Percentiles rank a stretch among this genome's conserved stretches.
Conservation (phyloP, 2,888 invertebrate genomes). For the Sinhomidia bicolor region DNA sequence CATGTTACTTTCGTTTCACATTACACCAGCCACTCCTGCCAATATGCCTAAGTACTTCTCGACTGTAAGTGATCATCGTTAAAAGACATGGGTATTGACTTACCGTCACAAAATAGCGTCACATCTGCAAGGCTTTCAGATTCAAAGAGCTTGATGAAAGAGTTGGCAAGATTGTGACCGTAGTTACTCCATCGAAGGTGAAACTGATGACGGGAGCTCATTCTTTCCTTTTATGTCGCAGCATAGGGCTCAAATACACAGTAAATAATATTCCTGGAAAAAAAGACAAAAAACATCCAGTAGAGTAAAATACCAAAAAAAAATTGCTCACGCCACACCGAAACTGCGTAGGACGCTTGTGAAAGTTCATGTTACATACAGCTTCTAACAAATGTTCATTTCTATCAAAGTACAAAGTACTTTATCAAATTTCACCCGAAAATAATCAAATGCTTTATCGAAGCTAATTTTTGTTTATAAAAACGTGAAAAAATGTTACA, state of each 20-base stretch:
- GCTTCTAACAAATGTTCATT: background rate
- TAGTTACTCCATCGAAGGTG: conserved; percentile 98
- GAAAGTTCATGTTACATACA: background rate
- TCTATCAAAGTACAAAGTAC: background rate
- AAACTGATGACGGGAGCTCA: conserved; percentile 95
- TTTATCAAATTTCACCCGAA: background rate
- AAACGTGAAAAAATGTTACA: too few relatives aligned
- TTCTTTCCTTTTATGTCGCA: conserved; percentile 84
- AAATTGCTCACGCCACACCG: background rate
- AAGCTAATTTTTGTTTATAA: too few relatives aligned
- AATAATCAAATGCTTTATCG: too few relatives aligned
- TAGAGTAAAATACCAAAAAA: background rate
- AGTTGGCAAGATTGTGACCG: conserved; percentile 95
- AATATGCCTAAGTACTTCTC: background rate
- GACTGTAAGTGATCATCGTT: background rate
- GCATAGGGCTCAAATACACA: conserved; percentile 74
- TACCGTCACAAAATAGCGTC: conserved; percentile 96
- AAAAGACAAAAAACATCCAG: background rate
- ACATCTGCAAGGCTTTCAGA: conserved; percentile 96
- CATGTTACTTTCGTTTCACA: conserved; percentile 9
- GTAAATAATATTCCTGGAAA: conserved; percentile 56
- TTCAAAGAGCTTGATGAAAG: conserved; percentile 95
- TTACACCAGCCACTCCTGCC: conserved; percentile 29
- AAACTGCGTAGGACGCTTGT: background rate
- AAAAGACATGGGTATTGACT: conserved; percentile 81